Conservation (phyloP, 1,140 invertebrate genomes). For the Colletes gigas region DNA sequence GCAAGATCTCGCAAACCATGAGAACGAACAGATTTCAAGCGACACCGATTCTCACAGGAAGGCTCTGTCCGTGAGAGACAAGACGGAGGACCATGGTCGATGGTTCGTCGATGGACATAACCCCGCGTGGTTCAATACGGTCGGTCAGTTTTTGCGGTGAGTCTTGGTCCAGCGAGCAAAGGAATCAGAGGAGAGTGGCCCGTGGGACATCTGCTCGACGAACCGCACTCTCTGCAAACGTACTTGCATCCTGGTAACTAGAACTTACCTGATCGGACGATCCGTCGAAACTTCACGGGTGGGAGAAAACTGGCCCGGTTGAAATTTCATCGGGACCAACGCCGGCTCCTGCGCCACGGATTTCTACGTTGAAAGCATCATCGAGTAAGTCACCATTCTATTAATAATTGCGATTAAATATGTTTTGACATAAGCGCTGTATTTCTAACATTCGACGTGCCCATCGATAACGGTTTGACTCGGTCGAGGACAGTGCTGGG, state of each 20-base stretch:
- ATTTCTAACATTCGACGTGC: neutral
- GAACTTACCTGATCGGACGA: constrained; percentile 44
- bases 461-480: neutral
- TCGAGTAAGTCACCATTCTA: too few relatives aligned
- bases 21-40: constrained; percentile 3
- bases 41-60: constrained; percentile 47
- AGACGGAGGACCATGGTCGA: constrained; percentile 26
- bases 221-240: constrained; percentile 49
- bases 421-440: neutral
- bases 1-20: neutral
- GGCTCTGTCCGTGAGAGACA: constrained; percentile 52
- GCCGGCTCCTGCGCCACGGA: too few relatives aligned
- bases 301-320: constrained; percentile 59
- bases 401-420: neutral
- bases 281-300: constrained; percentile 60
- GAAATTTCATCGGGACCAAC: constrained; percentile 70
- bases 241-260: constrained; percentile 52
- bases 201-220: constrained; percentile 56
- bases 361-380: too few relatives aligned
- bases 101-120: constrained; percentile 38
- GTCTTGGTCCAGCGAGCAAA: constrained; percentile 61
- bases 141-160: constrained; percentile 71
- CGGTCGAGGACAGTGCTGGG: neutral
- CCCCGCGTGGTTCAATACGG: constrained; percentile 53
- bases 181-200: constrained; percentile 18